Conservation (phyloP, 1,140 invertebrate genomes). For the Euschistus heros region DNA sequence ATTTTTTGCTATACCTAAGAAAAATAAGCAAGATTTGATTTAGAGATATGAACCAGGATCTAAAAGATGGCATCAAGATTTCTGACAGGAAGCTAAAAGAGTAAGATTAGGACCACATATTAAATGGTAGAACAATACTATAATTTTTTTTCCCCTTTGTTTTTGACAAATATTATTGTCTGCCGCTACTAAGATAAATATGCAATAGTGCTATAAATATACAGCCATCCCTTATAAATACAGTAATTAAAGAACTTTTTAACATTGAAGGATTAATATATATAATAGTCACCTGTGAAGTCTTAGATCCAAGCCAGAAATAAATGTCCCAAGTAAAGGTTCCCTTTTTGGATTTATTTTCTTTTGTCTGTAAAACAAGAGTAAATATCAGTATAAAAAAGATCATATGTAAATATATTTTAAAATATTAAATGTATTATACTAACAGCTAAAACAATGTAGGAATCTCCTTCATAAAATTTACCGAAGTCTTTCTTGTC, state of each 20-base stretch:
- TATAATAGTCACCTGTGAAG: conserved; percentile 47
- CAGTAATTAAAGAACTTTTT: background rate
- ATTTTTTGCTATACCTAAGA: too few species aligned
- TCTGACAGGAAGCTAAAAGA: too few species aligned
- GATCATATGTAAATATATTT: background rate
- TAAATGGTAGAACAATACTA: too few species aligned
- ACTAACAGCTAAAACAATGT: conserved; percentile 77
- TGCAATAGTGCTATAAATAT: too few species aligned
- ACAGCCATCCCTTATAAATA: too few species aligned
- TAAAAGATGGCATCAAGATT: too few species aligned
- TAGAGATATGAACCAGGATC: too few species aligned
- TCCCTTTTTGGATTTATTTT: conserved; percentile 43
- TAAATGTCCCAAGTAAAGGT: conserved; percentile 69
- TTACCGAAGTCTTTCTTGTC: conserved; percentile 70
- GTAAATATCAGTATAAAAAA: conserved; percentile 21
- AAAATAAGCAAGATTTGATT: too few species aligned
- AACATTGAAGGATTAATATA: background rate
- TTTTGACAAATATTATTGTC: too few species aligned
- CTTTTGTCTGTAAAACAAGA: conserved; percentile 44
- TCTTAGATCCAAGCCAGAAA: conserved; percentile 79
- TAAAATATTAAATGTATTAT: conserved; percentile 9
- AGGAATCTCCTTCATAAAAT: conserved; percentile 82
- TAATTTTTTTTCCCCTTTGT: too few species aligned
- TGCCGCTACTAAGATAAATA: too few species aligned
- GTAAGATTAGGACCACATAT: too few species aligned